A percentile compares a stretch with the other conserved stretches of the same genome.
phyloP scores from a whole-genome alignment of 53 echinoderm and acorn worm genomes.

The Actinopyga echinites region DNA sequence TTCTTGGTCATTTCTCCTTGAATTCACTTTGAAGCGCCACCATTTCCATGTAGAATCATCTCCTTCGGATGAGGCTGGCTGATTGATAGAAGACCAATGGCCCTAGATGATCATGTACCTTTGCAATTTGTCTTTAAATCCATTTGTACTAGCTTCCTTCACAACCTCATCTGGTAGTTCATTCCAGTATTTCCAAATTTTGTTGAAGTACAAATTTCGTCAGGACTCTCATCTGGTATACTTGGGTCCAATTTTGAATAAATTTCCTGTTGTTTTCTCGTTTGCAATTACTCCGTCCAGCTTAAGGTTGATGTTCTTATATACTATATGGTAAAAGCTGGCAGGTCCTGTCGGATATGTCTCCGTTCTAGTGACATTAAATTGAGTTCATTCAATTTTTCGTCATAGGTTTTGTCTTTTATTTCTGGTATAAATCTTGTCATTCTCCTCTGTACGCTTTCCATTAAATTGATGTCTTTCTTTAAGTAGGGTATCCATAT shows the following conservation, averaged over 20 bases:
- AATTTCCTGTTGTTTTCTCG: background rate
- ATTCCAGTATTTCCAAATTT: slow-evolving; percentile 1
- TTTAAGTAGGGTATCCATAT: background rate
- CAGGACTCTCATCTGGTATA: background rate
- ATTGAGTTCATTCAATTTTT: background rate
- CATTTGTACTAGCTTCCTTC: background rate
- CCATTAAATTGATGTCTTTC: slow-evolving; percentile 31
- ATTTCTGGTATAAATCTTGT: slow-evolving; percentile 1
- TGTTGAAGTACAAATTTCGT: too few relatives aligned
- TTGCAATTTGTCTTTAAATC: too few relatives aligned
- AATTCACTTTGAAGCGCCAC: too few relatives aligned
- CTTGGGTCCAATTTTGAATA: background rate
- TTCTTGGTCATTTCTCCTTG: too few relatives aligned
- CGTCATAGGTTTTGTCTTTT: background rate
- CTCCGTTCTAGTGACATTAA: background rate
- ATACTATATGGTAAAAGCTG: background rate
- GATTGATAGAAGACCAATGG: too few relatives aligned
- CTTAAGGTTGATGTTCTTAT: background rate
- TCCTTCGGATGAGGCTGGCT: too few relatives aligned
- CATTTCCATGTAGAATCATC: too few relatives aligned
- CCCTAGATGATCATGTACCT: too few relatives aligned
- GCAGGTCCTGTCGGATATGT: background rate
- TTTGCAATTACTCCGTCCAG: background rate
- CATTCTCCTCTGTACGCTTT: too few relatives aligned
- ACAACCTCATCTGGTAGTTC: background rate